Evolutionary conservation across 2,888 invertebrate species (phyloP).

Genomic region (Drosophila austrosaltans): DNA sequence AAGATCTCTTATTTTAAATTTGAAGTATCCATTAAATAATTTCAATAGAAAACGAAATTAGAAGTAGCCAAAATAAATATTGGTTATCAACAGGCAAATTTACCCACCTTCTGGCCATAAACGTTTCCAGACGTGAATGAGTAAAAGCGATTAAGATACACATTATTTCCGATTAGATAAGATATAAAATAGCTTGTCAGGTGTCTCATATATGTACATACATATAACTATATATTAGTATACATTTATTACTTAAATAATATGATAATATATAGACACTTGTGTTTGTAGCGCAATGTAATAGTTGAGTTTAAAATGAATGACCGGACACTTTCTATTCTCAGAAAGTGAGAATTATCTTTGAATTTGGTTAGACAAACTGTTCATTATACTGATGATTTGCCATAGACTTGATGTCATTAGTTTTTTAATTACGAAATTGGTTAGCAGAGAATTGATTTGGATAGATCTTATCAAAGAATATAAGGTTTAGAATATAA

Average conservation of each 20-base stretch:
- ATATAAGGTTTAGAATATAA: no score
- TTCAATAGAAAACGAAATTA: conserved; percentile 3
- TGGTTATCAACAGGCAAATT: conserved; percentile 1
- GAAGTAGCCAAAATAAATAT: conserved; percentile 15
- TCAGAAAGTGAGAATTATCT: no score
- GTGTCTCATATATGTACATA: not conserved
- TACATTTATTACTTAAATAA: not conserved
- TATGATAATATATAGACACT: not conserved
- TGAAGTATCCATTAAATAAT: not conserved
- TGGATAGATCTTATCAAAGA: no score
- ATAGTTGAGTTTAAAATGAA: no score
- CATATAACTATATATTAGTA: not conserved
- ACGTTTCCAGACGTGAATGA: conserved; percentile 8
- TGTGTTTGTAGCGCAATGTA: not conserved
- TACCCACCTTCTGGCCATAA: not conserved
- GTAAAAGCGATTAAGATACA: conserved; percentile 1
- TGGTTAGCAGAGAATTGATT: no score
- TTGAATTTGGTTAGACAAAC: no score
- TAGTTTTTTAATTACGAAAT: no score
- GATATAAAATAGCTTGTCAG: conserved; percentile 10
- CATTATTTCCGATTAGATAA: conserved; percentile 36
- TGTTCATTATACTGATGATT: no score
- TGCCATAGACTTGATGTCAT: no score
- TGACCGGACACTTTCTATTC: no score
- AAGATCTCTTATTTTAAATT: not conserved